A percentile compares a stretch with the other conserved stretches of the same genome.
Conservation (phyloP, 2,888 invertebrate genomes). For the Amiota mariae region DNA sequence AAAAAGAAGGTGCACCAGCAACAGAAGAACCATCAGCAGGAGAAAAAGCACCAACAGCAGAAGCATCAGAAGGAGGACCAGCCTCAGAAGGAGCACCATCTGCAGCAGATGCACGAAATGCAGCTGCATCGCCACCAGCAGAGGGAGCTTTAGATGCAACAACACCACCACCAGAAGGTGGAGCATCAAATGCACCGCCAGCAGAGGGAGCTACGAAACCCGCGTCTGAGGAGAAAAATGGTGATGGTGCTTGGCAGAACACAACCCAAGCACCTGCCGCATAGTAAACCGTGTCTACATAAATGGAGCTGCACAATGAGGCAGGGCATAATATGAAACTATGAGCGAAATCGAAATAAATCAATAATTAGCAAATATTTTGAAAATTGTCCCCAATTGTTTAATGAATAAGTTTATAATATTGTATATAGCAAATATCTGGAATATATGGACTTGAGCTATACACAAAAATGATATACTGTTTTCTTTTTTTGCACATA, state of each 20-base stretch:
- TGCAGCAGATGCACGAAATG: too few species aligned
- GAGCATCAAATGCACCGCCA: background rate
- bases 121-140: background rate
- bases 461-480: too few species aligned
- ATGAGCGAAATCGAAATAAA: too few species aligned
- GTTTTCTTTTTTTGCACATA: too few species aligned
- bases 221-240: background rate
- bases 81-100: background rate
- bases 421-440: too few species aligned
- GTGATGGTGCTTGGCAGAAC: too few species aligned
- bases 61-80: background rate
- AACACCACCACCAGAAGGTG: background rate
- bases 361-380: too few species aligned
- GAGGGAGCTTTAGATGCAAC: conserved; percentile 6
- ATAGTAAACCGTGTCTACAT: background rate
- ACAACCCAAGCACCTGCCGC: background rate
- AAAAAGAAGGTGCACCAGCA: background rate
- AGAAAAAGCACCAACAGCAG: background rate
- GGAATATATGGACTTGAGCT: too few species aligned
- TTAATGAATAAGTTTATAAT: too few species aligned
- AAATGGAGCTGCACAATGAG: too few species aligned
- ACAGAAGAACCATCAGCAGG: background rate
- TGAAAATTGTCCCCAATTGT: too few species aligned
- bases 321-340: too few species aligned
- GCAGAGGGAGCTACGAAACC: conserved; percentile 3